Evolutionary conservation across 2,797 vertebrate species (phyloP).

Genomic region (Semotilus atromaculatus): DNA sequence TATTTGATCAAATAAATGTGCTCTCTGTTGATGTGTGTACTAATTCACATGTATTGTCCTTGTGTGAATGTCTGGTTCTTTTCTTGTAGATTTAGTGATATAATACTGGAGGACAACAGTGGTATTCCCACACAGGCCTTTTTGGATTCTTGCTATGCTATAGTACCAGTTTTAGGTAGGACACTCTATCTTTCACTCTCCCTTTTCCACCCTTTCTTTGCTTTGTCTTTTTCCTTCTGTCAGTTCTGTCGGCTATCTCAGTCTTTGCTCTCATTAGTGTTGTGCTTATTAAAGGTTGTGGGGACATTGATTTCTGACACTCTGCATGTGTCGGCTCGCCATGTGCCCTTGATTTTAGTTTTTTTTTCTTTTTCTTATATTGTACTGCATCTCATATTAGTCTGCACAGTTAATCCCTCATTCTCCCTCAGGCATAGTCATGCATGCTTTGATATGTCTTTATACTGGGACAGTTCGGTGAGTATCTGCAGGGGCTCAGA

Average conservation of each 20-base stretch:
- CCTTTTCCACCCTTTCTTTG: slow-evolving; percentile 11
- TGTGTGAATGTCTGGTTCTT: slow-evolving; percentile 72
- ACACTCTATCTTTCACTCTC: slow-evolving; percentile 39
- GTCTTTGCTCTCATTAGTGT: background rate
- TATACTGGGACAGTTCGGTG: background rate
- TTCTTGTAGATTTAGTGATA: slow-evolving; percentile 93
- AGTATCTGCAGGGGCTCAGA: background rate
- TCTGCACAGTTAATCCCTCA: background rate
- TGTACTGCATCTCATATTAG: slow-evolving; percentile 28
- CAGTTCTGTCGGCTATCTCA: background rate
- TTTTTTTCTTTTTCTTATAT: slow-evolving; percentile 53
- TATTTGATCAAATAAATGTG: slow-evolving; percentile 75
- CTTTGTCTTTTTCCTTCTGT: background rate
- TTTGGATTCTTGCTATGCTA: slow-evolving; percentile 97
- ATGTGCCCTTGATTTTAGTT: background rate
- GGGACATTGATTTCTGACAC: background rate
- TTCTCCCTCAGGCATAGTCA: background rate
- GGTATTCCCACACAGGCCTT: slow-evolving; percentile 97
- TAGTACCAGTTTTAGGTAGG: slow-evolving; percentile 98
- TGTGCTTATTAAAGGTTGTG: background rate
- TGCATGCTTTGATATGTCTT: slow-evolving; percentile 16
- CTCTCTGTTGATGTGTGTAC: slow-evolving; percentile 65
- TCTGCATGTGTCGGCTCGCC: background rate
- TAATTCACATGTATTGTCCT: slow-evolving; percentile 49
- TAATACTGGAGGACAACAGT: slow-evolving; percentile 90